Conservation (phyloP, 2,888 invertebrate species). For the Actias luna region DNA sequence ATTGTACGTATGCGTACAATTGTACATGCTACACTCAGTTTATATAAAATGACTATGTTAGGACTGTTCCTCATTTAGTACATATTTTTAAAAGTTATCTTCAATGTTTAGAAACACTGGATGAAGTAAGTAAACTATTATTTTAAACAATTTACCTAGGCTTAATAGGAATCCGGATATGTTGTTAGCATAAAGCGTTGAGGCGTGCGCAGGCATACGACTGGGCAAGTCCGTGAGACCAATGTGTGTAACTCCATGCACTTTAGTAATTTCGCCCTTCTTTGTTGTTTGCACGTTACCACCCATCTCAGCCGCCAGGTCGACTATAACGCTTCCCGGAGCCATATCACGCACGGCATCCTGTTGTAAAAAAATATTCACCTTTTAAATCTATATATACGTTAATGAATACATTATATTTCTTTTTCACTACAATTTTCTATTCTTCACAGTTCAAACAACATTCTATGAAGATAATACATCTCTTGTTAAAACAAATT, state of each 20-base stretch:
- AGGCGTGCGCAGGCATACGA: slow-evolving; percentile 92
- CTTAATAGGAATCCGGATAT: slow-evolving; percentile 93
- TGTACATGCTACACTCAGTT: neutral
- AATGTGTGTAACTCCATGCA: slow-evolving; percentile 92
- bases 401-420: too few relatives aligned
- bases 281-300: slow-evolving; percentile 92
- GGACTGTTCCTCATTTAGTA: neutral
- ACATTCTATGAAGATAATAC: too few relatives aligned
- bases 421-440: too few relatives aligned
- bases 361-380: slow-evolving; percentile 50
- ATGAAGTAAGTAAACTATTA: neutral
- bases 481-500: too few relatives aligned
- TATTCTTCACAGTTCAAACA: too few relatives aligned
- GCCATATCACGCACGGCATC: slow-evolving; percentile 91
- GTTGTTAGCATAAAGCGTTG: slow-evolving; percentile 94
- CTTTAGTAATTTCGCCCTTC: slow-evolving; percentile 87
- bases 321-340: slow-evolving; percentile 94
- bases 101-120: neutral
- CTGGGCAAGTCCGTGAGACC: slow-evolving; percentile 93
- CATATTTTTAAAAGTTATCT: neutral
- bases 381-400: neutral
- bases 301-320: slow-evolving; percentile 93
- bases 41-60: neutral
- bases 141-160: slow-evolving; percentile 80
- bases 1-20: neutral